Evolutionary conservation across 2,113 vertebrate species (phyloP).

Genomic region (Natator depressus): DNA sequence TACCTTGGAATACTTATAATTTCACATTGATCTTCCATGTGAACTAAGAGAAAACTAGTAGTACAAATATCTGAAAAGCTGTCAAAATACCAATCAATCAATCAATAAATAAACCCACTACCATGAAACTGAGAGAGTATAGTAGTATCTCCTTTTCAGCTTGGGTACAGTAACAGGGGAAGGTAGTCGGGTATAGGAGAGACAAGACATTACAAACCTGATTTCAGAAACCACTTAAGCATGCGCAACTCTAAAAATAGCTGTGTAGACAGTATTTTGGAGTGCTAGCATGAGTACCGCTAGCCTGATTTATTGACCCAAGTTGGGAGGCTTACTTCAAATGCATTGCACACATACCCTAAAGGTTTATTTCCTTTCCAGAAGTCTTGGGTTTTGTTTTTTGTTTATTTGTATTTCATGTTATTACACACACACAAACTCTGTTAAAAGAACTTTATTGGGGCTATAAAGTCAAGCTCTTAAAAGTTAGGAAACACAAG

Average conservation of each 20-base stretch:
- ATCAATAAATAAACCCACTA: background rate
- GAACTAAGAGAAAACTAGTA: background rate
- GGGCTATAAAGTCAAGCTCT: background rate
- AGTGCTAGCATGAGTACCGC: background rate
- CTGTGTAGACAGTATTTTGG: background rate
- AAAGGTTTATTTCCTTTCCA: background rate
- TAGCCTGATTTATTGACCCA: background rate
- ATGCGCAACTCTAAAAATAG: background rate
- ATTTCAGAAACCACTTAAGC: background rate
- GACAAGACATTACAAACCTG: background rate
- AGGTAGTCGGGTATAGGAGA: background rate
- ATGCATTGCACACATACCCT: background rate
- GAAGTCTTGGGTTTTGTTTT: background rate
- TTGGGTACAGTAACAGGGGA: background rate
- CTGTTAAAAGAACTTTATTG: background rate
- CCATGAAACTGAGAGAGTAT: background rate
- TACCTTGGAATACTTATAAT: rapidly evolving
- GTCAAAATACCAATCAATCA: background rate
- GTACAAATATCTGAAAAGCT: background rate
- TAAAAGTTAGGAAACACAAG: background rate
- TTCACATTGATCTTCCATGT: background rate
- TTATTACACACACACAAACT: background rate
- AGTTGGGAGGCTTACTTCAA: background rate
- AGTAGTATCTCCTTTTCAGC: background rate
- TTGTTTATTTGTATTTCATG: background rate